A percentile compares a stretch with the other conserved stretches of the same genome.
Evolutionary conservation across 1,140 invertebrate species (phyloP).

Genomic region (Trichonephila inaurata): DNA sequence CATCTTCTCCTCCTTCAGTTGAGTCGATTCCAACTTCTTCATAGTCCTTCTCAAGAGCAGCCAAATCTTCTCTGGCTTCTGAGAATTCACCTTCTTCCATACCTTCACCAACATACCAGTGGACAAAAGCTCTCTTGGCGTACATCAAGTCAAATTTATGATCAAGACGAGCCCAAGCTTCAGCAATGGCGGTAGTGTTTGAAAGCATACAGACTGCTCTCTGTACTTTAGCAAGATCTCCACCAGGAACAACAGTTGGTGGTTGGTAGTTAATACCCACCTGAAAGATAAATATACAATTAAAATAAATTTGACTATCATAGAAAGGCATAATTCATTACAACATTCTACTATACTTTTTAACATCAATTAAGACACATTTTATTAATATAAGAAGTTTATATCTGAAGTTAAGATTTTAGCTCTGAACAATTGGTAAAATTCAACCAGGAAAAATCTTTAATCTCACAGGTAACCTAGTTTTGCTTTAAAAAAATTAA

Average conservation of each 20-base stretch:
- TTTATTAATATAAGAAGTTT: too few species aligned
- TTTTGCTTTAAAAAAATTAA: too few species aligned
- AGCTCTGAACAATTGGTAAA: too few species aligned
- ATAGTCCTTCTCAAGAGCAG: conserved; percentile 85
- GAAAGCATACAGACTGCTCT: conserved; percentile 91
- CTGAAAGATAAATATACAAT: conserved; percentile 61
- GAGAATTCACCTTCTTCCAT: conserved; percentile 80
- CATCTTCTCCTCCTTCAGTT: conserved; percentile 82
- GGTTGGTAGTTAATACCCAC: conserved; percentile 89
- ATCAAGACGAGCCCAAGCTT: conserved; percentile 85
- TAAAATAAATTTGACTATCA: too few species aligned
- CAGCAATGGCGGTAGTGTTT: conserved; percentile 87
- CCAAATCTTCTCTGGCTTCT: conserved; percentile 86
- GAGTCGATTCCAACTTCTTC: conserved; percentile 86
- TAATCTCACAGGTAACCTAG: too few species aligned
- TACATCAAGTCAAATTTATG: conserved; percentile 85
- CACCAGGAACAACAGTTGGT: conserved; percentile 91
- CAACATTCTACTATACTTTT: too few species aligned
- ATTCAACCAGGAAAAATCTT: too few species aligned
- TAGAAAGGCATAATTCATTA: too few species aligned
- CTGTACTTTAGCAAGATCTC: conserved; percentile 91
- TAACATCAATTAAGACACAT: too few species aligned
- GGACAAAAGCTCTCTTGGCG: conserved; percentile 83
- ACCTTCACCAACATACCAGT: conserved; percentile 81
- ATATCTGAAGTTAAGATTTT: too few species aligned